These are phyloP conservation scores for Drosophila rufa DNA, from an alignment of 1,140 invertebrate species.

Conservation along the genomic window DNA sequence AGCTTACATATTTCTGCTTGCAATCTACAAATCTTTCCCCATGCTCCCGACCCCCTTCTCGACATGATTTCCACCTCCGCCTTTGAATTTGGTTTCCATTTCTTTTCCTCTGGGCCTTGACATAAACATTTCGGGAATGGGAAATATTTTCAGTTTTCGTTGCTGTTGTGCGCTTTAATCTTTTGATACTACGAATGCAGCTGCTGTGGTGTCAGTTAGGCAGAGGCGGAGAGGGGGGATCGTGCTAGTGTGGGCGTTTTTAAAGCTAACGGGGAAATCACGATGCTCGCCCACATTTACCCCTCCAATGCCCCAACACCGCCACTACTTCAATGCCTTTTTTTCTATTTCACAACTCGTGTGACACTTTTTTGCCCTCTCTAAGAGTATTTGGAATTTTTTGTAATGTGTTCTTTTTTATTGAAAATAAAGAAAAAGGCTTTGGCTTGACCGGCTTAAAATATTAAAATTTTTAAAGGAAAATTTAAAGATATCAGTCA, in stretches of 20 bases:
- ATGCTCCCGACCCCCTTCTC: neutral
- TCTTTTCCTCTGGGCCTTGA: slow-evolving; percentile 49
- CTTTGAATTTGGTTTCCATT: slow-evolving; percentile 60
- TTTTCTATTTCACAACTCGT: slow-evolving; percentile 14
- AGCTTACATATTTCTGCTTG: slow-evolving; percentile 7
- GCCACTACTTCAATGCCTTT: slow-evolving; percentile 8
- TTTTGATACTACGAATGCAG: slow-evolving; percentile 69
- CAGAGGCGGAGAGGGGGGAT: neutral
- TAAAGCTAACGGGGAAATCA: slow-evolving; percentile 43
- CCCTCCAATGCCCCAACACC: neutral
- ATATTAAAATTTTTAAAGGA: neutral
- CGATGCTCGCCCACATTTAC: slow-evolving; percentile 57
- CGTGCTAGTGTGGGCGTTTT: slow-evolving; percentile 41
- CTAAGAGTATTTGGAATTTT: neutral
- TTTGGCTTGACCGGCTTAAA: too few relatives aligned
- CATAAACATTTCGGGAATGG: slow-evolving; percentile 65
- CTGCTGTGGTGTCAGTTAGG: slow-evolving; percentile 54
- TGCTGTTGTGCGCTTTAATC: slow-evolving; percentile 74
- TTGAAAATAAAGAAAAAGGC: too few relatives aligned
- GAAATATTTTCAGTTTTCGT: slow-evolving; percentile 59
- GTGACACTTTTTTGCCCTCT: slow-evolving; percentile 34
- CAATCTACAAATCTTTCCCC: slow-evolving; percentile 37
- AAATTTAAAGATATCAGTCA: neutral
- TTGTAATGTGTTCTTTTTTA: too few relatives aligned
- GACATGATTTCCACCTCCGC: slow-evolving; percentile 28